Conservation (phyloP, 2,888 invertebrate genomes). For the Chaitophorus viminalis region DNA sequence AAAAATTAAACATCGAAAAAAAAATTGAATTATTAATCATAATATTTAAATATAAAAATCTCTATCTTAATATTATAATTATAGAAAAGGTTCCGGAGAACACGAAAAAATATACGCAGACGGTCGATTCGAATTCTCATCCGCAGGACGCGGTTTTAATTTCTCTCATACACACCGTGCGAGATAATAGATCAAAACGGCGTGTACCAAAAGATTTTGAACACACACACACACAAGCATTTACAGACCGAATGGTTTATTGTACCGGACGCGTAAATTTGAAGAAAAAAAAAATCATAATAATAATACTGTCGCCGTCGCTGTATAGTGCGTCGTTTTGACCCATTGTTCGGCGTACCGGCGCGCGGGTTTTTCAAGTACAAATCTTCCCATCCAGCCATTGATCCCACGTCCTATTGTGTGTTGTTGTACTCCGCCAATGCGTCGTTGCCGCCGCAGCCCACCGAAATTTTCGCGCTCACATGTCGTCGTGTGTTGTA, state of each 20-base stretch:
- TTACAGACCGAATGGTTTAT: constrained; percentile 10
- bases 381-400: constrained; percentile 59
- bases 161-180: not conserved
- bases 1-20: too few species aligned
- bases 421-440: constrained; percentile 3
- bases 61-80: too few species aligned
- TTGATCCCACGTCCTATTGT: constrained; percentile 57
- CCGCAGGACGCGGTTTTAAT: not conserved
- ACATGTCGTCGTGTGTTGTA: constrained; percentile 6
- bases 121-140: not conserved
- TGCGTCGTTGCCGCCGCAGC: constrained; percentile 8
- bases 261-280: constrained; percentile 56
- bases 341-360: constrained; percentile 52
- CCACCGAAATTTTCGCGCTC: constrained; percentile 55
- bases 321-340: constrained; percentile 49
- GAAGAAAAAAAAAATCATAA: constrained; percentile 35
- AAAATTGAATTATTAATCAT: too few species aligned
- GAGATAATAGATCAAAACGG: not conserved
- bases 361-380: constrained; percentile 52
- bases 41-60: too few species aligned
- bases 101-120: too few species aligned
- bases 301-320: constrained; percentile 30
- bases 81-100: too few species aligned
- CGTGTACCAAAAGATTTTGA: not conserved
- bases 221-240: not conserved